Conservation (phyloP, 2,113 vertebrate species). For the Tetrao urogallus region DNA sequence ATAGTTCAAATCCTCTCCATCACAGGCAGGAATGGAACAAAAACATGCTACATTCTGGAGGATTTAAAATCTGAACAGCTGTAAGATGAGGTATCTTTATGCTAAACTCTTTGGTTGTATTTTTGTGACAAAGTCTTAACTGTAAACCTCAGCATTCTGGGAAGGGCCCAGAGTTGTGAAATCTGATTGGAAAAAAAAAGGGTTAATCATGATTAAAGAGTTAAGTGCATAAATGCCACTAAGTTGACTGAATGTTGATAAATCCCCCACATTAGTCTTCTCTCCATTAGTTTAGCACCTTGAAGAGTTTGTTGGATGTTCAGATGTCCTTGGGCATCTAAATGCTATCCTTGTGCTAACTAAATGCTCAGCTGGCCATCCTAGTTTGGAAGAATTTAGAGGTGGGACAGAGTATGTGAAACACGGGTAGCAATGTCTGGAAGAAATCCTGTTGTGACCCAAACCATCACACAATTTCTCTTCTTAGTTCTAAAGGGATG, state of each 20-base stretch:
- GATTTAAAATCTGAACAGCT: background rate
- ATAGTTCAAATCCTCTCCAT: background rate
- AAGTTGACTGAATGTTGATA: background rate
- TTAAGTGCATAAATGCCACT: background rate
- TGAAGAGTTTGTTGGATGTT: background rate
- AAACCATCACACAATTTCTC: background rate
- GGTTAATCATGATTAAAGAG: background rate
- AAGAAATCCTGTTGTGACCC: background rate
- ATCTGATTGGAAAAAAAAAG: background rate
- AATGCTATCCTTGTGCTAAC: background rate
- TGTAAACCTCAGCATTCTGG: background rate
- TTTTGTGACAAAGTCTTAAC: background rate
- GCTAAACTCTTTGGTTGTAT: background rate
- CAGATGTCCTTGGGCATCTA: background rate
- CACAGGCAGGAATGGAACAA: background rate
- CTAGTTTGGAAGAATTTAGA: background rate
- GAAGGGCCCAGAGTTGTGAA: background rate
- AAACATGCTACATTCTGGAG: background rate
- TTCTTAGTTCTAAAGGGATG: background rate
- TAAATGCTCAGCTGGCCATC: background rate
- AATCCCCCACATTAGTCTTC: background rate
- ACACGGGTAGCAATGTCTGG: background rate
- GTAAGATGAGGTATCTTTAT: background rate
- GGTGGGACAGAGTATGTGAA: background rate
- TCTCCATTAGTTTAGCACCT: background rate